Evolutionary conservation across 2,888 invertebrate species (phyloP).

Genomic region (Ptychoptera albimana): DNA sequence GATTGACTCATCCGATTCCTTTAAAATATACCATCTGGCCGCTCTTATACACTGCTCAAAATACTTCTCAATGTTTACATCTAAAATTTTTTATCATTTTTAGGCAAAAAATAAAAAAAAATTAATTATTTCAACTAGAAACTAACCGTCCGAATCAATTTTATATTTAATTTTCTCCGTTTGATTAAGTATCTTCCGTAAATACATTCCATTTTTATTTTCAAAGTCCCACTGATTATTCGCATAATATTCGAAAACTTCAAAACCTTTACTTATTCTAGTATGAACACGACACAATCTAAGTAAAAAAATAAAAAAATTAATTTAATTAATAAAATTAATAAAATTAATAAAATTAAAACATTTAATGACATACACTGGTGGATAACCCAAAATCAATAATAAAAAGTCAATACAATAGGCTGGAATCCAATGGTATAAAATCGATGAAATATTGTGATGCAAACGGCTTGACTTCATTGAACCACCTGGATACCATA

Average conservation of each 20-base stretch:
- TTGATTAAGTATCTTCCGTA: conserved; percentile 44
- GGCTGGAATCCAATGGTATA: conserved; percentile 87
- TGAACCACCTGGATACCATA: conserved; percentile 76
- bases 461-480: conserved; percentile 63
- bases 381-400: conserved; percentile 68
- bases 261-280: conserved; percentile 70
- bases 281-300: conserved; percentile 71
- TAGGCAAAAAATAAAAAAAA: background rate
- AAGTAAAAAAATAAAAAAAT: conserved; percentile 11
- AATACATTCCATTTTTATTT: conserved; percentile 43
- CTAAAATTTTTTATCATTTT: conserved; percentile 17
- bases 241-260: conserved; percentile 82
- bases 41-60: conserved; percentile 69
- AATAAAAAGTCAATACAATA: conserved; percentile 65
- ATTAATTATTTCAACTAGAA: background rate
- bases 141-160: conserved; percentile 43
- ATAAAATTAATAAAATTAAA: background rate
- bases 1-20: conserved; percentile 65
- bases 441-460: conserved; percentile 66
- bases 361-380: conserved; percentile 47
- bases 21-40: conserved; percentile 63
- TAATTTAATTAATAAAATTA: background rate
- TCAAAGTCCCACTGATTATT: conserved; percentile 84
- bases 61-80: conserved; percentile 61
- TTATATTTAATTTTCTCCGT: conserved; percentile 49